Base-by-base conservation (phyloP, 2,797 vertebrate species). In the Phaenicophaeus curvirostris region DNA sequence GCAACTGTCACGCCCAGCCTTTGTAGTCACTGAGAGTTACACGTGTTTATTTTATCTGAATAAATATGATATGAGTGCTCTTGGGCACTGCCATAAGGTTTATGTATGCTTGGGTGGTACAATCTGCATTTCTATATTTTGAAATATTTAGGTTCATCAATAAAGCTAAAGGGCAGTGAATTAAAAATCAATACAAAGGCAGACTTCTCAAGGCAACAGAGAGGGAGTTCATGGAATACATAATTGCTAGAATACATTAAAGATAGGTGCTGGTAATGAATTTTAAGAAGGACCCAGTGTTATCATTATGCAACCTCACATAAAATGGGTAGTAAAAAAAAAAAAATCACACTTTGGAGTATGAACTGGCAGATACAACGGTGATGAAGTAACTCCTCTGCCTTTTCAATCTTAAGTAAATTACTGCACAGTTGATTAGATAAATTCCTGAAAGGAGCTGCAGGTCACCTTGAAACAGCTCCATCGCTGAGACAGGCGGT, bases 121-220 rank as follows among this genome's bases (percentile, higher is more conserved):
- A 86, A 88, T 86, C 74, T 93, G 87, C 74, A 82, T 86, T 90
- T 86, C 85, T 94, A 0, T 73, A 69, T 84, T 91, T 90, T 90
- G 44, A 88, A 96, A 95, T 91, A 95, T 88, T 90, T 96, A 95
- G 41, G 53, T 46, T 92, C 94, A 88, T 96, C 94, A 94, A 96
- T 94, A 93, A 89, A 96, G 89, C 85, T 96, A 96, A 94, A 88
- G 83, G 93, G 74, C 27, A 94, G 85, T 41, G 83, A 96, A 97
- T 96, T 95, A 96, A 96, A 94, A 96, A 97, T 96, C 94, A 94
- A 96, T 94, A 94, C n/a, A 87, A 85, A 90, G 33, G 77, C 85
- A 93, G 92, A 88, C 82, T 96, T 93, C 92, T 94, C 94, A 95
- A 93, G 77, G 89, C 63, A 96, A 93, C 91, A 94, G 21, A 62